Conservation (phyloP, 2,888 invertebrate species). For the Chrysina gloriosa region DNA sequence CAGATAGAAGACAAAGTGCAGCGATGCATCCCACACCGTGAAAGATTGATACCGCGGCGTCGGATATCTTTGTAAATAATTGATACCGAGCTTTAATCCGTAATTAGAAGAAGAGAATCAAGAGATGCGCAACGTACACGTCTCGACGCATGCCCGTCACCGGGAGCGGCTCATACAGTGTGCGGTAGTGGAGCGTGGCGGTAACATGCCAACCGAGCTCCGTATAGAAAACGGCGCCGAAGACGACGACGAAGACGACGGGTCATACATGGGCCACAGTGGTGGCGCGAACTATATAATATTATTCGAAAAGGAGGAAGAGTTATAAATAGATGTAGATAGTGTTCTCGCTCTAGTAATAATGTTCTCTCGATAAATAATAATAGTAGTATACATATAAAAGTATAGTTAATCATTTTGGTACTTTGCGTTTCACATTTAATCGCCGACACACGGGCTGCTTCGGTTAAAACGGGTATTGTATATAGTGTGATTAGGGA, state of each 20-base stretch:
- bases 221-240: constrained; percentile 59
- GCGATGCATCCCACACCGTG: constrained; percentile 16
- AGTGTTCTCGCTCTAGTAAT: constrained; percentile 27
- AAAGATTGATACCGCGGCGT: constrained; percentile 38
- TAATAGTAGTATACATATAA: constrained; percentile 17
- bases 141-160: constrained; percentile 61
- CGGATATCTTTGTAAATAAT: constrained; percentile 47
- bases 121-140: constrained; percentile 40
- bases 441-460: constrained; percentile 59
- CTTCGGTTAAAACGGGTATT: constrained; percentile 65
- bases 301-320: constrained; percentile 45
- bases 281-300: constrained; percentile 42
- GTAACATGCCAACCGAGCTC: constrained; percentile 63
- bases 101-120: constrained; percentile 52
- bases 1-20: constrained; percentile 7
- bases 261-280: constrained; percentile 54
- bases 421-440: constrained; percentile 59
- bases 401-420: constrained; percentile 51
- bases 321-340: constrained; percentile 13
- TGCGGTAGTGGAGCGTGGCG: constrained; percentile 64
- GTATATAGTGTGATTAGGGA: constrained; percentile 65
- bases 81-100: constrained; percentile 54
- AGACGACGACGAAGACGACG: constrained; percentile 59
- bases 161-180: constrained; percentile 63
- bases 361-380: constrained; percentile 18